Conservation (phyloP, 2,888 invertebrate genomes). For the Platypus cylindrus region DNA sequence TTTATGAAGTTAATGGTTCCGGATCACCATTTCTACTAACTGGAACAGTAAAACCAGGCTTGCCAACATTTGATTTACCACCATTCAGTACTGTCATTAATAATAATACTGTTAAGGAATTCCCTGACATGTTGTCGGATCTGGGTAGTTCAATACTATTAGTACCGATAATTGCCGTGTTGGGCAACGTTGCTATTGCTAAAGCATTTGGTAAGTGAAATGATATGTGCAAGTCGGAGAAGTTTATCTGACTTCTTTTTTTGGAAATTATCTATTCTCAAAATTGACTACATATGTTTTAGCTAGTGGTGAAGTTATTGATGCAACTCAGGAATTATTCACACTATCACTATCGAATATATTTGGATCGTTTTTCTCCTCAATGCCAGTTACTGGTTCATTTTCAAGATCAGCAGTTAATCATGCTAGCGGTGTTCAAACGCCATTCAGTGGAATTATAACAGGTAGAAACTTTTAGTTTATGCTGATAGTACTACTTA, state of each 20-base stretch:
- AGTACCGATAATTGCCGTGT: constrained; percentile 78
- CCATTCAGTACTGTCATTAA: constrained; percentile 54
- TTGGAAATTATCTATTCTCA: constrained; percentile 2
- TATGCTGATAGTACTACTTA: no score
- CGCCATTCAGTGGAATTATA: constrained; percentile 75
- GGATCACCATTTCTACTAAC: constrained; percentile 60
- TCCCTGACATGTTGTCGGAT: constrained; percentile 61
- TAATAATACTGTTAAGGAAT: constrained; percentile 46
- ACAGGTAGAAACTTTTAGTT: constrained; percentile 68
- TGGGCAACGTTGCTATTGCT: constrained; percentile 91
- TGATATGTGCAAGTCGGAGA: background rate
- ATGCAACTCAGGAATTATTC: constrained; percentile 81
- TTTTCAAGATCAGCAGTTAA: constrained; percentile 87
- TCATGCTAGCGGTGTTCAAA: constrained; percentile 86
- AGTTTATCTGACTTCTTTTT: no score
- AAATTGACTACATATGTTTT: constrained; percentile 21
- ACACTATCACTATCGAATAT: constrained; percentile 78
- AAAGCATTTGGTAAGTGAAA: constrained; percentile 75
- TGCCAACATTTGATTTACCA: constrained; percentile 55
- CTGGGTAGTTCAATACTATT: constrained; percentile 76
- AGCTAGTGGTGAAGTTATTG: constrained; percentile 67
- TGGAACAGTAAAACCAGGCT: constrained; percentile 60
- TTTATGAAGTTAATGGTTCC: constrained; percentile 38
- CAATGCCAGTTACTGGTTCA: constrained; percentile 85
- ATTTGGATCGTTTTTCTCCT: constrained; percentile 74